Base-by-base conservation (phyloP, 2,797 vertebrate species). In the Bradypus variegatus region DNA sequence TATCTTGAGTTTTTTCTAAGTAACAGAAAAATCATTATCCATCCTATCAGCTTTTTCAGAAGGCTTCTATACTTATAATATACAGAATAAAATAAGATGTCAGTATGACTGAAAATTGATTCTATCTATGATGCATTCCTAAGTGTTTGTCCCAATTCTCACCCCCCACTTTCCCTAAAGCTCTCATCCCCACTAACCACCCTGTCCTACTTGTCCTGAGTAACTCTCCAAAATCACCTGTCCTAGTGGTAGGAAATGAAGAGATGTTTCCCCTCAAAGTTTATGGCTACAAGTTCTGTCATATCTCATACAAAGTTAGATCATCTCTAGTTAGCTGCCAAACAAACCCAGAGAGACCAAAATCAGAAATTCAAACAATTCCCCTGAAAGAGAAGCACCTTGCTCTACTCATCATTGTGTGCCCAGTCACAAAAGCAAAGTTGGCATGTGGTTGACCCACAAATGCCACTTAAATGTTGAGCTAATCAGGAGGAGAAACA, bases 361-460 rank as follows among this genome's bases (percentile, higher is more conserved):
- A 2, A 5, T 38, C 23, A 38, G 69, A 41, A 25, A 38, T 41
- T 41, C 27, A 23, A 33, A 48, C 55, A 15, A 18, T 5, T 6
- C 12, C 36, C 48, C 23, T 53, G 48, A 12, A 50, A 27, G 25
- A 62, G 64, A 15, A 53, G 11, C 3, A 10, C 25, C 4, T 7
- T 27, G 27, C 9, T 3, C 27, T n/a, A n/a, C 18, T 29, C 23
- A 5, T 9, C n/a, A 41, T 25, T 25, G 4, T 2, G 6, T 72
- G 36, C 9, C 23, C 6, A 2, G 33, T 60, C 29, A 5, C 50
- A 10, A 27, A 45, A n/a, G 19, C 6, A 0, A 0, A 0, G 6
- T 77, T 11, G 31, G 62, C 31, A 16, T n/a, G 23, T 5, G 10
- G n/a, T 7, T 1, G 2, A 79, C 19, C 67, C 67, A 31, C n/a